Evolutionary conservation across 2,797 vertebrate genomes (phyloP).

Genomic region (Pelodytes ibericus): DNA sequence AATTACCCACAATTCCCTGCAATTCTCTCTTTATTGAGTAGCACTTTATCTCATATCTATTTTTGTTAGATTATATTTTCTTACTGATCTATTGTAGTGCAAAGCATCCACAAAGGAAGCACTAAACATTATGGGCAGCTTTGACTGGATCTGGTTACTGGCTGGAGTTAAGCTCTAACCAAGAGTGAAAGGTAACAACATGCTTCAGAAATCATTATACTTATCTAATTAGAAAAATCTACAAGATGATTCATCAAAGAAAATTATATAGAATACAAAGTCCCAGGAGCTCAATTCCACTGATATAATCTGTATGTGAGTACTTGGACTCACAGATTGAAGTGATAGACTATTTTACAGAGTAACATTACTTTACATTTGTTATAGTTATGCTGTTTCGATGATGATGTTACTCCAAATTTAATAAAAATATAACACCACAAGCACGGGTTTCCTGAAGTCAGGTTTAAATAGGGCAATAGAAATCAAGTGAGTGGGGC

Average conservation of each 20-base stretch:
- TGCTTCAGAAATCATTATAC: background rate
- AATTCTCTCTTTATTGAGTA: no score
- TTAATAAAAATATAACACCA: no score
- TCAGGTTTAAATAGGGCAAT: no score
- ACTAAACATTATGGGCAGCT: background rate
- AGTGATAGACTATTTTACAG: background rate
- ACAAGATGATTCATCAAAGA: background rate
- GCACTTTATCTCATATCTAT: no score
- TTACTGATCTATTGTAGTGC: no score
- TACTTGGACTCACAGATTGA: background rate
- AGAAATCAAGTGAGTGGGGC: no score
- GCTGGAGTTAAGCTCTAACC: background rate
- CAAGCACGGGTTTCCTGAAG: no score
- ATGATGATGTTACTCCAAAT: no score
- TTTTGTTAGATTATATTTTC: no score
- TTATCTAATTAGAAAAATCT: conserved; percentile 2
- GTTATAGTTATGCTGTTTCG: background rate
- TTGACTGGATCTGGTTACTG: background rate
- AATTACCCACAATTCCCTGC: no score
- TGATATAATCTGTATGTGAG: background rate
- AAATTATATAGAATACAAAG: background rate
- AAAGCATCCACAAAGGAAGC: no score
- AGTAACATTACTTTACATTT: background rate
- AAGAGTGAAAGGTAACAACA: background rate
- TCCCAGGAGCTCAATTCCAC: background rate